These are phyloP conservation scores for Ostrea edulis DNA, from an alignment of 1,140 invertebrate genomes.

Conservation along the genomic window DNA sequence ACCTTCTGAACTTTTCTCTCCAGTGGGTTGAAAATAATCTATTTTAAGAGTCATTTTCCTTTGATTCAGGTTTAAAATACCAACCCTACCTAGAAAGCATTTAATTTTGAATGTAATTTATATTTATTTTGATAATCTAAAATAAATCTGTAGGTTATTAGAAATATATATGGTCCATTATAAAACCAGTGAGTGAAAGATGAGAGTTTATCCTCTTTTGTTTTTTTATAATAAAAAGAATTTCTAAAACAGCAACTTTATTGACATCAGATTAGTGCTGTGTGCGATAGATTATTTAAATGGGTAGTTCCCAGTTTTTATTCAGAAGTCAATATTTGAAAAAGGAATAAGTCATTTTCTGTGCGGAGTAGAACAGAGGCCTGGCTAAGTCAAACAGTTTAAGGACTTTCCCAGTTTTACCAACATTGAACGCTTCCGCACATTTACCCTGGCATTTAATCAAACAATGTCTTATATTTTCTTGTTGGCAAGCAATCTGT, in stretches of 20 bases:
- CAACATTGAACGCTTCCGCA: constrained; percentile 13
- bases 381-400: not conserved
- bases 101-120: not conserved
- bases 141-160: not conserved
- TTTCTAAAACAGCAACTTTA: constrained; percentile 6
- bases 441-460: constrained; percentile 30
- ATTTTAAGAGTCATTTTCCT: not conserved
- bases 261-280: not conserved
- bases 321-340: constrained; percentile 33
- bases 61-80: not conserved
- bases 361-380: not conserved
- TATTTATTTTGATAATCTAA: not conserved
- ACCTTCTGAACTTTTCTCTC: not conserved
- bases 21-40: not conserved
- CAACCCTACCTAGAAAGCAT: not conserved
- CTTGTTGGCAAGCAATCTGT: constrained; percentile 33
- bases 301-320: not conserved
- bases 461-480: constrained; percentile 29
- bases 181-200: not conserved
- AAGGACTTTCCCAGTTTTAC: constrained; percentile 11
- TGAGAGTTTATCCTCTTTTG: not conserved
- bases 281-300: constrained; percentile 14
- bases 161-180: not conserved
- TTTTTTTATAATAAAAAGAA: not conserved
- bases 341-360: constrained; percentile 8